These are phyloP conservation scores for Anolis apletophallus DNA, from an alignment of 2,797 vertebrate genomes.

Conservation along the genomic window DNA sequence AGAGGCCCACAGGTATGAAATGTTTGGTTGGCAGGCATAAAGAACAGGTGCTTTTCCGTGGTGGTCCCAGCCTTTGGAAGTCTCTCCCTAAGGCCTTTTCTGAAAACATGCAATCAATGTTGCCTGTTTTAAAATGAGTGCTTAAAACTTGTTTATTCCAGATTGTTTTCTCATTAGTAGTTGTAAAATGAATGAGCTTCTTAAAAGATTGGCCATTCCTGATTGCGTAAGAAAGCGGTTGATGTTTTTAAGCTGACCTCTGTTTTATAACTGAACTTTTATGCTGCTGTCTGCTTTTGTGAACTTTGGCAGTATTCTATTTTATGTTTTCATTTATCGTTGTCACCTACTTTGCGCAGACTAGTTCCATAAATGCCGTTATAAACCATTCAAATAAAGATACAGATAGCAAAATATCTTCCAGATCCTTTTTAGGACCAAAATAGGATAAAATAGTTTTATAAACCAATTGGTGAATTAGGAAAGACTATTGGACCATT, in stretches of 20 bases:
- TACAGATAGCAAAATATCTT: not conserved
- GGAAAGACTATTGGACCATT: not conserved
- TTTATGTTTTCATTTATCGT: not conserved
- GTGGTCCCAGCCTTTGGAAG: not conserved
- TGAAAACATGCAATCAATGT: not conserved
- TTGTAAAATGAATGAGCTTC: conserved; percentile 11
- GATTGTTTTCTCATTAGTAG: not conserved
- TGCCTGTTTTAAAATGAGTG: not conserved
- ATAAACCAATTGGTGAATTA: not conserved
- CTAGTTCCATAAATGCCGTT: not conserved
- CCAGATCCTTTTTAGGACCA: not conserved
- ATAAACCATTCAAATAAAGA: too few relatives aligned
- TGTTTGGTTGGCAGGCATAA: not conserved
- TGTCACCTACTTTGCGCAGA: not conserved
- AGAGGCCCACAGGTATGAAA: not conserved
- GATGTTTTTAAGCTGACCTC: not conserved
- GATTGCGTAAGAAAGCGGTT: not conserved
- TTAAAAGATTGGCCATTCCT: not conserved
- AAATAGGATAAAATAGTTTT: not conserved
- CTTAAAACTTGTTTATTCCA: not conserved
- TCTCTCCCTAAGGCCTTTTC: not conserved
- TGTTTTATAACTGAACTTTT: not conserved
- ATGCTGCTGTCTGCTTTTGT: not conserved
- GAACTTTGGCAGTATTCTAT: not conserved
- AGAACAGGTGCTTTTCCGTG: not conserved